phyloP scores from a whole-genome alignment of 2,113 vertebrate genomes.

The Trematocara stigmaticum region DNA sequence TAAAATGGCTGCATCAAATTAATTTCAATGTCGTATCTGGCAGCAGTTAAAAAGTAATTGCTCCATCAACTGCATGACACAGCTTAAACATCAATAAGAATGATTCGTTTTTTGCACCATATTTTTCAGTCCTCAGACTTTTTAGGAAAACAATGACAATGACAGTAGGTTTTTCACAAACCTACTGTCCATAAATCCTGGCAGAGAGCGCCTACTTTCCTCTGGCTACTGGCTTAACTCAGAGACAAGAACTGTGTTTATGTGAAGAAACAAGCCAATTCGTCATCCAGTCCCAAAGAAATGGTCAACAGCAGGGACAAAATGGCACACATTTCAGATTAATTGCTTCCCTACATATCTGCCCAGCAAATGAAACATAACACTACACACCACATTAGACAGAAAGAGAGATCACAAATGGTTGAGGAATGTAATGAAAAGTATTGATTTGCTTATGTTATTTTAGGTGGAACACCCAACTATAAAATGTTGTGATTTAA shows the following conservation, averaged over 20 bases:
- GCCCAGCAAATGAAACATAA: slow-evolving; percentile 32
- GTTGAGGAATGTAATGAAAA: slow-evolving; percentile 4
- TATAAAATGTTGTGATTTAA: not conserved
- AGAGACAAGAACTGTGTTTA: slow-evolving; percentile 51
- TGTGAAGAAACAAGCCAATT: slow-evolving; percentile 52
- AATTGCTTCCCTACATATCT: slow-evolving; percentile 36
- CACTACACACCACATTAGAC: slow-evolving; percentile 10
- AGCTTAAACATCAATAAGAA: slow-evolving; percentile 17
- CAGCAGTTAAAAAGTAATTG: slow-evolving; percentile 31
- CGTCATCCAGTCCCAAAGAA: slow-evolving; percentile 47
- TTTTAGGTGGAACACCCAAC: not conserved
- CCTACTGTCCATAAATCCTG: slow-evolving; percentile 41
- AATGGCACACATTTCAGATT: slow-evolving; percentile 44
- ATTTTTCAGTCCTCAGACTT: not conserved
- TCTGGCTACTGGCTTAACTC: slow-evolving; percentile 16
- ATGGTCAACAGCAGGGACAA: slow-evolving; percentile 31
- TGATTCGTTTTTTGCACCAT: not conserved
- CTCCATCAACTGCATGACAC: slow-evolving; percentile 18
- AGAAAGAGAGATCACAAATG: not conserved
- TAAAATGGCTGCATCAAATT: slow-evolving; percentile 38
- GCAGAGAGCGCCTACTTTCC: not conserved
- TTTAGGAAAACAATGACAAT: slow-evolving; percentile 1
- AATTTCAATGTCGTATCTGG: slow-evolving; percentile 21
- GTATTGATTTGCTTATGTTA: not conserved
- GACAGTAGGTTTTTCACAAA: not conserved